Evolutionary conservation across 2,113 vertebrate species (phyloP).

Genomic region (Xiphorhynchus elegans): DNA sequence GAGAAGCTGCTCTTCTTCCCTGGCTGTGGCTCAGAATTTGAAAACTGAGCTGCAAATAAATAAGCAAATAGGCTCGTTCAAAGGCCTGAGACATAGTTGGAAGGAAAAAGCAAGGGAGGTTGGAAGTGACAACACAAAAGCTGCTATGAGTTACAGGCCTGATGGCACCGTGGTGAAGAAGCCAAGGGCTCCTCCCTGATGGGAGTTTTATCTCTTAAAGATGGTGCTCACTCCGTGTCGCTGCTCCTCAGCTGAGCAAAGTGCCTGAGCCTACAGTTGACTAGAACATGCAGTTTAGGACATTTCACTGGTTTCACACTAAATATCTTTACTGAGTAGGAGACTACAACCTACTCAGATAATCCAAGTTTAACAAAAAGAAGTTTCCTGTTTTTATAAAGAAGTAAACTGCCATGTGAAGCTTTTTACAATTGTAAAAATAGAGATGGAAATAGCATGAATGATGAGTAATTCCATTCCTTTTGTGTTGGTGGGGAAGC

Average conservation of each 20-base stretch:
- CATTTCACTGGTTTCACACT: not conserved
- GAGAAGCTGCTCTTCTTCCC: not conserved
- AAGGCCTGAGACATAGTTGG: not conserved
- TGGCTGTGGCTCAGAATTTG: slow-evolving; percentile 14
- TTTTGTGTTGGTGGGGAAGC: not conserved
- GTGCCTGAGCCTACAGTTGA: not conserved
- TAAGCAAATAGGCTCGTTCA: not conserved
- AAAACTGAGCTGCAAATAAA: slow-evolving; percentile 22
- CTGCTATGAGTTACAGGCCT: not conserved
- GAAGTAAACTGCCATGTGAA: not conserved
- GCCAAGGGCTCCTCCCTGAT: not conserved
- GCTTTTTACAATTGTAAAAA: not conserved
- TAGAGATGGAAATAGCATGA: not conserved
- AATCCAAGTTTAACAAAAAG: not conserved
- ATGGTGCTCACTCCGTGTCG: not conserved
- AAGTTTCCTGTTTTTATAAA: not conserved
- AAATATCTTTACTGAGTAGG: not conserved
- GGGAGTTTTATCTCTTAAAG: not conserved
- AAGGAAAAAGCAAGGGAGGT: not conserved
- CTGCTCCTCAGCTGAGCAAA: not conserved
- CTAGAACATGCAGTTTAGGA: not conserved
- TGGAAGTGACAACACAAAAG: not conserved
- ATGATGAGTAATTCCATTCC: not conserved
- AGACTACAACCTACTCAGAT: not conserved
- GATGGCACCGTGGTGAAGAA: fast-evolving